These are phyloP conservation scores for Lamprologus sp. DNA, from an alignment of 2,113 vertebrate genomes.

Conservation along the genomic window DNA sequence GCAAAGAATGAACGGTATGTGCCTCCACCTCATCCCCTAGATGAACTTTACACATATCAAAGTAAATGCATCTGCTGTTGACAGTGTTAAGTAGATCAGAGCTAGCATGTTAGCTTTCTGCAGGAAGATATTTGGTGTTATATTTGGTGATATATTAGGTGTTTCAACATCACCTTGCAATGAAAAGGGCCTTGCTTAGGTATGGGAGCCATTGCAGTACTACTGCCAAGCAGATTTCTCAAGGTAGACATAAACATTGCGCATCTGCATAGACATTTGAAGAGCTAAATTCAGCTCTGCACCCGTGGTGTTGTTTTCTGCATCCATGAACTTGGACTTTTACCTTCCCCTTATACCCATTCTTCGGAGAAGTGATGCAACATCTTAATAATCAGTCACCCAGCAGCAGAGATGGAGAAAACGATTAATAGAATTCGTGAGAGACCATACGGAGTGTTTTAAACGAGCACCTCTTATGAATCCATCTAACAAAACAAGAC, in stretches of 20 bases:
- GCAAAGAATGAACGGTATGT: constrained; percentile 21
- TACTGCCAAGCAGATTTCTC: background rate
- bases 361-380: background rate
- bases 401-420: background rate
- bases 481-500: background rate
- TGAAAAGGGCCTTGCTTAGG: background rate
- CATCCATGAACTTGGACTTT: background rate
- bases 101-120: background rate
- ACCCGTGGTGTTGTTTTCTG: background rate
- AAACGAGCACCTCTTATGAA: background rate
- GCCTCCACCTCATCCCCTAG: background rate
- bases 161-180: background rate
- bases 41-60: constrained; percentile 29
- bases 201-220: background rate
- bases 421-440: background rate
- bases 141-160: too few species aligned
- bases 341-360: background rate
- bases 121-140: background rate
- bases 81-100: background rate
- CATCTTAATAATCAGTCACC: background rate
- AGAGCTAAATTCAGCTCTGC: background rate
- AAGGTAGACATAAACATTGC: background rate
- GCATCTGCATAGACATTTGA: background rate
- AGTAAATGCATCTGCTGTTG: constrained; percentile 27
- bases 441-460: background rate